Evolutionary conservation across 2,113 vertebrate species (phyloP).

Genomic region (Triplophysa siluroides): DNA sequence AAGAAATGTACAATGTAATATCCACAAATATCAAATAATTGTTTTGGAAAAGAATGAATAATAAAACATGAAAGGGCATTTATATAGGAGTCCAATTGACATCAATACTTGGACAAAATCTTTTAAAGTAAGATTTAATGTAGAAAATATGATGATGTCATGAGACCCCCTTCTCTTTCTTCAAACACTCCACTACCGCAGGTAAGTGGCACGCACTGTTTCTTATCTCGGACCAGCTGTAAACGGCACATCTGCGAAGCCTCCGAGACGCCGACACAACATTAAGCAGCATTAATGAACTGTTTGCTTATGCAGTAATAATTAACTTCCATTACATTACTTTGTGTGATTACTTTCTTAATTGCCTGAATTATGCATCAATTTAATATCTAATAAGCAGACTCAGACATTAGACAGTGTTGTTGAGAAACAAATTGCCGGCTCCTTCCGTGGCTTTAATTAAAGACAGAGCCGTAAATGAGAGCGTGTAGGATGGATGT

Average conservation of each 20-base stretch:
- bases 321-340: constrained; percentile 99
- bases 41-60: too few species aligned
- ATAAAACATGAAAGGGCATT: too few species aligned
- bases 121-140: too few species aligned
- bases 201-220: constrained; percentile 70
- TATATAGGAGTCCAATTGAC: too few species aligned
- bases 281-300: constrained; percentile 99
- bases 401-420: constrained; percentile 99
- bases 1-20: too few species aligned
- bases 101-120: too few species aligned
- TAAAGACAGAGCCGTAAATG: constrained; percentile 99
- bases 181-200: constrained; percentile 60
- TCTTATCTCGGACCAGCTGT: constrained; percentile 78
- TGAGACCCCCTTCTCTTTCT: constrained; percentile 12
- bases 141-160: not conserved
- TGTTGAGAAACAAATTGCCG: constrained; percentile 99
- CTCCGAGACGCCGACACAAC: constrained; percentile 90
- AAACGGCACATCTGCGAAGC: constrained; percentile 79
- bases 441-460: constrained; percentile 97
- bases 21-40: too few species aligned
- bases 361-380: constrained; percentile 99
- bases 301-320: constrained; percentile 99
- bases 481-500: constrained; percentile 96
- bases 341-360: constrained; percentile 99
- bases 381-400: constrained; percentile 99